These are phyloP conservation scores for Sternotherus odoratus DNA, from an alignment of 2,797 vertebrate species.

Conservation along the genomic window DNA sequence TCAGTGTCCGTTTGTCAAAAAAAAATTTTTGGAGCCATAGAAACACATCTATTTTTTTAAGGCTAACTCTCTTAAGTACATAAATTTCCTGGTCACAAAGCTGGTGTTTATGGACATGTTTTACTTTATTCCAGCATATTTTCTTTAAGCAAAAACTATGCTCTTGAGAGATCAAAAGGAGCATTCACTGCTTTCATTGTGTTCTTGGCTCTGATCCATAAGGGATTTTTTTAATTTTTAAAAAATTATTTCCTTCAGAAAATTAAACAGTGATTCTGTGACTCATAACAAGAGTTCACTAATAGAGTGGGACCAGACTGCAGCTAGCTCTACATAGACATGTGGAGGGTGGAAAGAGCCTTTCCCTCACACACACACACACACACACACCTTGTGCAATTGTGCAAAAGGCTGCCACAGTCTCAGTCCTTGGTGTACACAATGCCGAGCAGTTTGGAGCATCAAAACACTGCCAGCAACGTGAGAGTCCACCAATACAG, in stretches of 20 bases:
- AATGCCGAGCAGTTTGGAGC: background rate
- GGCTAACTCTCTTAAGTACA: conserved; percentile 3
- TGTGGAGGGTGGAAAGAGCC: background rate
- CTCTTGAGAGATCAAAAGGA: conserved; percentile 60
- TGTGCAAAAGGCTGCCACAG: background rate
- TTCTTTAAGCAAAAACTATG: conserved; percentile 62
- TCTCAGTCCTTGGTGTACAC: background rate
- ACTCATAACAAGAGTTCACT: conserved; percentile 51
- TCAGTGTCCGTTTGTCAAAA: conserved; percentile 27
- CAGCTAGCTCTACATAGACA: background rate
- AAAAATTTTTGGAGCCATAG: conserved; percentile 31
- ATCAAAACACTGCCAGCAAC: fast-evolving
- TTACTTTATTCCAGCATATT: conserved; percentile 41
- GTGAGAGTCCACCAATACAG: background rate
- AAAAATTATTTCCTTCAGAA: conserved; percentile 47
- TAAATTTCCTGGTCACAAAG: conserved; percentile 5
- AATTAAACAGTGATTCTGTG: conserved; percentile 36
- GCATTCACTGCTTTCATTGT: conserved; percentile 63
- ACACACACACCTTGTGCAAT: background rate
- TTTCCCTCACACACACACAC: too few species aligned
- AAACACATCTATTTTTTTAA: background rate
- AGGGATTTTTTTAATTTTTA: conserved; percentile 39
- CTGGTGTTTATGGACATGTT: conserved; percentile 52
- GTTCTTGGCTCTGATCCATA: conserved; percentile 55
- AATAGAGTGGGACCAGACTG: background rate